These are phyloP conservation scores for Ophthalmolycus amberensis DNA, from an alignment of 2,113 vertebrate genomes.

Conservation along the genomic window DNA sequence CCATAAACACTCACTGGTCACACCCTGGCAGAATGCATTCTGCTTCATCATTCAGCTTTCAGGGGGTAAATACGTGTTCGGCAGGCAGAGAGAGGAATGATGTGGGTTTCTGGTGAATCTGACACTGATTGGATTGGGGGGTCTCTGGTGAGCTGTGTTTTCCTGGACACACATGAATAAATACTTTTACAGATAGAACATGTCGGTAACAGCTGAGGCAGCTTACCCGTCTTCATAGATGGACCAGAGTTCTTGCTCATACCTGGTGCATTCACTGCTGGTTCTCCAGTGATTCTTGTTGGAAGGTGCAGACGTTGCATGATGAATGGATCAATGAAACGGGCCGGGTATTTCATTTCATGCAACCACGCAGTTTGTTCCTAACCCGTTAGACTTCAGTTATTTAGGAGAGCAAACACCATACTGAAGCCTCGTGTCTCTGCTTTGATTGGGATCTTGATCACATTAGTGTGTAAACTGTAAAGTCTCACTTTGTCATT, in stretches of 20 bases:
- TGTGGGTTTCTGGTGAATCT: slow-evolving; percentile 30
- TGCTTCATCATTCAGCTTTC: slow-evolving; percentile 46
- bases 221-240: not conserved
- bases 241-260: not conserved
- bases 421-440: not conserved
- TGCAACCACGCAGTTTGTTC: slow-evolving; percentile 3
- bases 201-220: slow-evolving; percentile 21
- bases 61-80: slow-evolving; percentile 30
- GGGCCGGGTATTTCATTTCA: slow-evolving; percentile 15
- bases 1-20: slow-evolving; percentile 32
- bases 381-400: slow-evolving; percentile 2
- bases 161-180: slow-evolving; percentile 13
- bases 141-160: slow-evolving; percentile 37
- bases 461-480: not conserved
- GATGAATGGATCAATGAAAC: slow-evolving; percentile 7
- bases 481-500: not conserved
- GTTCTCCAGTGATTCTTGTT: not conserved
- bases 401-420: not conserved
- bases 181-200: not conserved
- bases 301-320: not conserved
- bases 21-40: slow-evolving; percentile 26
- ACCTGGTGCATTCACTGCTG: not conserved
- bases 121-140: slow-evolving; percentile 24
- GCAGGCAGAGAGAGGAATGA: not conserved
- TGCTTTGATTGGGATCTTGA: slow-evolving; percentile 3